These are phyloP conservation scores for Maccullochella peelii DNA, from an alignment of 2,113 vertebrate species.

Conservation along the genomic window DNA sequence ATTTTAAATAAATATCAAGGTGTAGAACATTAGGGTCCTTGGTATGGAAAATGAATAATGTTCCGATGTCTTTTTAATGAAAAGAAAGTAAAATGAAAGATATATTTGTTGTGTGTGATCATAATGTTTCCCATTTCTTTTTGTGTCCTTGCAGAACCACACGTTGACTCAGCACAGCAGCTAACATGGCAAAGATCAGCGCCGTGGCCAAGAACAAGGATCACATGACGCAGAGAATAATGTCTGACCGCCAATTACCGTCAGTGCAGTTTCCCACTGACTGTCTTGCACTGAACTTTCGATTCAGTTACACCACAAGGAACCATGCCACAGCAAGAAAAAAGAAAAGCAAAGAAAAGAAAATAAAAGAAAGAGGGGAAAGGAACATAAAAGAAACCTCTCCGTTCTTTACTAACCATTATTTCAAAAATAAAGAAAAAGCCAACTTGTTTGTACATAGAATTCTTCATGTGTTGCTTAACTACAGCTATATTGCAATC, in stretches of 20 bases:
- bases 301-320: conserved; percentile 92
- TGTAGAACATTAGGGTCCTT: not conserved
- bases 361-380: conserved; percentile 79
- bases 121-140: conserved; percentile 66
- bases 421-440: conserved; percentile 88
- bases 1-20: conserved; percentile 7
- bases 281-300: conserved; percentile 92
- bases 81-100: conserved; percentile 11
- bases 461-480: conserved; percentile 96
- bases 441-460: conserved; percentile 96
- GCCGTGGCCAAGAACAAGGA: conserved; percentile 82
- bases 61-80: not conserved
- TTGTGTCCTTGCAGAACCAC: conserved; percentile 92
- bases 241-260: conserved; percentile 73
- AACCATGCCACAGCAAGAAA: conserved; percentile 84
- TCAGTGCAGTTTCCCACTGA: conserved; percentile 84
- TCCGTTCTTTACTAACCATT: conserved; percentile 67
- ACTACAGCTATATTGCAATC: conserved; percentile 91
- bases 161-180: conserved; percentile 99
- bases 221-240: conserved; percentile 59
- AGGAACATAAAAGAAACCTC: conserved; percentile 62
- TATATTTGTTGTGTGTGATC: conserved; percentile 29
- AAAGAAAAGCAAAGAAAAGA: conserved; percentile 90
- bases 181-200: conserved; percentile 88
- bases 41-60: not conserved